These are phyloP conservation scores for Anomalospiza imberbis DNA, from an alignment of 2,797 vertebrate genomes.

Conservation along the genomic window DNA sequence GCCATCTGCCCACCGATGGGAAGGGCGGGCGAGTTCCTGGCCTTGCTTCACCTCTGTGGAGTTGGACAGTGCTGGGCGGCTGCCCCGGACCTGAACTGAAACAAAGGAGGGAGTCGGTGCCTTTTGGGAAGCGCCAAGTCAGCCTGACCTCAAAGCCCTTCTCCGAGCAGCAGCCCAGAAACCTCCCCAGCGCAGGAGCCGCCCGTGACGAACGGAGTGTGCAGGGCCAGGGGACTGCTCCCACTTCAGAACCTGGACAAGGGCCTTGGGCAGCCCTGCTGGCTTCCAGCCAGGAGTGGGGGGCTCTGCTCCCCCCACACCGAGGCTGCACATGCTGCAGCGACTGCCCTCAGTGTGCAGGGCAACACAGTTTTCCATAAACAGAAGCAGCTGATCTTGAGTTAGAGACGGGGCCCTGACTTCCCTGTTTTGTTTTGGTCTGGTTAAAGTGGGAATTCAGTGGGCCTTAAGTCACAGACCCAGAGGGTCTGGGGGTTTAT, in stretches of 20 bases:
- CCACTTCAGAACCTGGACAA: accelerated
- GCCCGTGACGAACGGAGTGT: accelerated
- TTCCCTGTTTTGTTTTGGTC: neutral
- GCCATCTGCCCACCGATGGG: neutral
- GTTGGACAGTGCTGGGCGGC: neutral
- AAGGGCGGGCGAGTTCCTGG: neutral
- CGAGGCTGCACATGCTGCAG: accelerated
- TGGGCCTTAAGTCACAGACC: neutral
- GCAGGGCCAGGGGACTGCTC: neutral
- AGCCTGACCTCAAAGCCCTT: slow-evolving; percentile 10
- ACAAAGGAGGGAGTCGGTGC: neutral
- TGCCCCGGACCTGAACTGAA: neutral
- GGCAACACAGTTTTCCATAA: neutral
- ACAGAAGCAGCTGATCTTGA: neutral
- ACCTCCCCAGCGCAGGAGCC: neutral
- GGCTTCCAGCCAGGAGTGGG: neutral
- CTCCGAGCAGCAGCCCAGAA: neutral
- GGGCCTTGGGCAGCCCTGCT: neutral
- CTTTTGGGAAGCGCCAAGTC: slow-evolving; percentile 14
- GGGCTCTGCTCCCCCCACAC: accelerated
- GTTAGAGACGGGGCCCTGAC: too few species aligned
- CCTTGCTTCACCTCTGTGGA: neutral
- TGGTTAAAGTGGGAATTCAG: neutral
- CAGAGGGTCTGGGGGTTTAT: too few species aligned
- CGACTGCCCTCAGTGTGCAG: accelerated